phyloP scores from a whole-genome alignment of 2,888 invertebrate species.

The Rhagonycha fulva region DNA sequence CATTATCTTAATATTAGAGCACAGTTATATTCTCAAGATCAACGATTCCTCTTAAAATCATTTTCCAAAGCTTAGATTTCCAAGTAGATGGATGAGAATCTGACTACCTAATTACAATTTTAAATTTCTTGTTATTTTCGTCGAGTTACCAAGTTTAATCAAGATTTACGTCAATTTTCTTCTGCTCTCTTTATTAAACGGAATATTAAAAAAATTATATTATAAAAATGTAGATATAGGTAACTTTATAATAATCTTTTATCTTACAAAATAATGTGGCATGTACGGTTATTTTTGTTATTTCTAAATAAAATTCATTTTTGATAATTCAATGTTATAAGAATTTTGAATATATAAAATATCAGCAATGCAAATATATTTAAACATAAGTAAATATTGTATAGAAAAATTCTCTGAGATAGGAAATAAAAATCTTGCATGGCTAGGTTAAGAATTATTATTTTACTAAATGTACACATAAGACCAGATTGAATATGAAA shows the following conservation, averaged over 20 bases:
- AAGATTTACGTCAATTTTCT: conserved; percentile 34
- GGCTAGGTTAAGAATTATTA: background rate
- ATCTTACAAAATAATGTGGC: background rate
- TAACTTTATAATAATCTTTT: background rate
- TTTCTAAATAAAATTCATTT: background rate
- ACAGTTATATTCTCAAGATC: conserved; percentile 39
- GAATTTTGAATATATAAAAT: background rate
- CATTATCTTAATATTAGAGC: conserved; percentile 50
- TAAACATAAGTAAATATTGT: background rate
- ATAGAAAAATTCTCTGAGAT: background rate
- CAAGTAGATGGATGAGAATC: conserved; percentile 26
- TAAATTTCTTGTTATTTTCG: conserved; percentile 42
- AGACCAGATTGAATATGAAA: background rate
- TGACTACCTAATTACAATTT: conserved; percentile 49
- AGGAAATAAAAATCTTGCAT: background rate
- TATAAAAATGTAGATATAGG: background rate
- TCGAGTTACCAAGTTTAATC: conserved; percentile 36
- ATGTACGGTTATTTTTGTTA: background rate
- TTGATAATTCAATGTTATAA: background rate
- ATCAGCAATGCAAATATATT: background rate
- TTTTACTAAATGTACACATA: background rate
- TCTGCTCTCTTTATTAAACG: conserved; percentile 36
- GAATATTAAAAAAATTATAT: conserved; percentile 6
- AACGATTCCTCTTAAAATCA: conserved; percentile 36
- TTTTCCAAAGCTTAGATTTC: conserved; percentile 41